These are phyloP conservation scores for Engystomops pustulosus DNA, from an alignment of 2,113 vertebrate genomes.

Conservation along the genomic window DNA sequence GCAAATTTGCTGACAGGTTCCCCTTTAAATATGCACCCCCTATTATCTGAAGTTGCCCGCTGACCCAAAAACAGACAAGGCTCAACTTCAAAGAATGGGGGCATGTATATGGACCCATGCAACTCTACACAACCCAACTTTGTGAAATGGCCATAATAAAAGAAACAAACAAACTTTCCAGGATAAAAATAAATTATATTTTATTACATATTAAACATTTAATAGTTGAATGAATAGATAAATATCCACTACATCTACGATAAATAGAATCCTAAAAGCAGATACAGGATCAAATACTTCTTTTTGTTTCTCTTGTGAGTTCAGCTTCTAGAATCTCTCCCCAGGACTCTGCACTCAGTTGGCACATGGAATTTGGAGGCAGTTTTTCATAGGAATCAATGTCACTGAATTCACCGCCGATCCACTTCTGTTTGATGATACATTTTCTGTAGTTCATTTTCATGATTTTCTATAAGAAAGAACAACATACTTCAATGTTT, in stretches of 20 bases:
- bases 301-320: constrained; percentile 77
- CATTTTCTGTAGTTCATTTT: constrained; percentile 85
- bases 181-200: background rate
- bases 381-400: constrained; percentile 76
- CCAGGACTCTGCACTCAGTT: constrained; percentile 84
- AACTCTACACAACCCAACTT: no score
- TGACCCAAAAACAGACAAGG: no score
- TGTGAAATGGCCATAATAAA: no score
- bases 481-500: background rate
- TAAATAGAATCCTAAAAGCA: background rate
- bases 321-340: constrained; percentile 92
- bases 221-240: background rate
- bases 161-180: no score
- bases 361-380: constrained; percentile 77
- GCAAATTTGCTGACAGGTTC: no score
- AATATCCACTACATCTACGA: background rate
- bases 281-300: background rate
- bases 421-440: constrained; percentile 84
- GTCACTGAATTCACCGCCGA: constrained; percentile 84
- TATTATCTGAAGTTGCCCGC: no score
- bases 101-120: no score
- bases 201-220: background rate
- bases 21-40: no score
- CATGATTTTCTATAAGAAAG: constrained; percentile 74
- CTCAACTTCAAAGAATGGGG: no score